Base-by-base conservation (phyloP, 2,797 vertebrate genomes). In the Sciurus vulgaris region DNA sequence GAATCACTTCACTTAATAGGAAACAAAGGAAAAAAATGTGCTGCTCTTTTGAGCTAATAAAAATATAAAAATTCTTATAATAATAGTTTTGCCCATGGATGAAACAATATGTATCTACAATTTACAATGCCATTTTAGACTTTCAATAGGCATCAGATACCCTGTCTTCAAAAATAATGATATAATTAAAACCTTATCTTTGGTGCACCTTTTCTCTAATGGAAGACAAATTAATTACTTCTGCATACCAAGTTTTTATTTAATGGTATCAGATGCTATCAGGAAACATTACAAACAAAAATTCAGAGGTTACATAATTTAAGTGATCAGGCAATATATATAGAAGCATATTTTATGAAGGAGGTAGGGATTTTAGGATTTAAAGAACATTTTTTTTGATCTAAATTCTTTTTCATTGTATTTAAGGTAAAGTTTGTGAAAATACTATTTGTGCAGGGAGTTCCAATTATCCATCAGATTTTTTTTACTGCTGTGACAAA, bases 1-100 rank as follows among this genome's bases (percentile, higher is more conserved):
- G 78, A 88, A 95, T 97, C 96, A 97, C 90, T 98, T 98, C 97
- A 98, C 93, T 92, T 97, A 89, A 96, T 93, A 96, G 94, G 89
- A 97, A 94, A 96, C 67, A 93, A 96, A 96, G 83, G 82, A n/a
- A 89, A 94, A 96, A 97, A 96, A 93, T 89, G 93, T 95, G 74
- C 78, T 95, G 79, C 87, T 93, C 44, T 26, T 93, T 96, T 97
- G 93, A 61, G 93, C 78, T 96, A 97, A 95, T 94, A 97, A 89
- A 86, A 97, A 86, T 78, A 73, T 90, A 97, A 97, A 97, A 98
- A 94, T 73, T 91, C 9, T 95, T 94, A 93, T 88, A 92, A 93
- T 67, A 61, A 59, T 89, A 93, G 30, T 84, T 96, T 33, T 33
- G 33, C 35, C 6, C 92, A 47, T n/a, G 20, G 72, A 47, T 49